phyloP scores from a whole-genome alignment of 2,797 vertebrate species.

The Sebastes steindachneri region DNA sequence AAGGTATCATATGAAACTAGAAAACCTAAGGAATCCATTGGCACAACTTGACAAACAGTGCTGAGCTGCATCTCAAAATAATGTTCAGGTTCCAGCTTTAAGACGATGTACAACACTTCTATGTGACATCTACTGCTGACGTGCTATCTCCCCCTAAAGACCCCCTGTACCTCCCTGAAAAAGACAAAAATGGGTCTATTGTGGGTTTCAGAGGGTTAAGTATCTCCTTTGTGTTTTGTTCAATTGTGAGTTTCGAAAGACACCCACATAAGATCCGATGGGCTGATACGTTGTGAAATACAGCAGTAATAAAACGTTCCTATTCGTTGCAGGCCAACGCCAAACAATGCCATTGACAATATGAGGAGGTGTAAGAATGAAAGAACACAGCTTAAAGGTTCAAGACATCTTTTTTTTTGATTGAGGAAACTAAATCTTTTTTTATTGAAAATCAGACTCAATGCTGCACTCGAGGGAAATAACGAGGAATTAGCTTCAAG shows the following conservation, averaged over 20 bases:
- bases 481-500: conserved; percentile 64
- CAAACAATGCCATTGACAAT: background rate
- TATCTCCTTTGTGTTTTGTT: conserved; percentile 22
- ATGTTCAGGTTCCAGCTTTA: too few relatives aligned
- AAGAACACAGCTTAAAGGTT: conserved; percentile 47
- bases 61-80: too few relatives aligned
- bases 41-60: too few relatives aligned
- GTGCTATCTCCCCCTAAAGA: too few relatives aligned
- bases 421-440: conserved; percentile 52
- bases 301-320: conserved; percentile 36
- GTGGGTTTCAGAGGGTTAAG: background rate
- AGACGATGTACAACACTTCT: too few relatives aligned
- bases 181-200: too few relatives aligned
- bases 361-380: conserved; percentile 29
- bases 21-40: too few relatives aligned
- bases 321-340: conserved; percentile 16
- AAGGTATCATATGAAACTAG: too few relatives aligned
- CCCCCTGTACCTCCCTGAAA: too few relatives aligned
- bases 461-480: conserved; percentile 70
- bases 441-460: conserved; percentile 57
- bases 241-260: conserved; percentile 37
- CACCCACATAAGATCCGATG: conserved; percentile 14
- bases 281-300: conserved; percentile 34
- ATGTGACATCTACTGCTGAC: too few relatives aligned
- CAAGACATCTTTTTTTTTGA: conserved; percentile 37